phyloP scores from a whole-genome alignment of 37 sponge, comb jelly and placozoan species.

The Hormiphora californensis region DNA sequence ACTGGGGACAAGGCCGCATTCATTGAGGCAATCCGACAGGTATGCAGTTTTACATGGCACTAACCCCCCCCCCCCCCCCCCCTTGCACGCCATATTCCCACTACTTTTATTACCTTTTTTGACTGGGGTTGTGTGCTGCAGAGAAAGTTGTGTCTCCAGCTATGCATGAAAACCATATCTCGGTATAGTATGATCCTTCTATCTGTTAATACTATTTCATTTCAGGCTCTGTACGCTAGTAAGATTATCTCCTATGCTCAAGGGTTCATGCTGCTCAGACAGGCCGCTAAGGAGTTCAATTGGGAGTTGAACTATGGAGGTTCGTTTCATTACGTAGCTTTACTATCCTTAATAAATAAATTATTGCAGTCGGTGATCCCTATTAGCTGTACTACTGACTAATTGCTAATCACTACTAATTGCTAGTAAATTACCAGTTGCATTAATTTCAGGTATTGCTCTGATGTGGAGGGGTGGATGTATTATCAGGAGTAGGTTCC shows the following conservation, averaged over 20 bases:
- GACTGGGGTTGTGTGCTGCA: constrained; percentile 98
- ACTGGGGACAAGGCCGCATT: constrained; percentile 70
- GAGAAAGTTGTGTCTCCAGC: too few species aligned
- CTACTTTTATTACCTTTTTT: constrained; percentile 90
- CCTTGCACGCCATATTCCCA: constrained; percentile 72
- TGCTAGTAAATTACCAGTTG: not conserved
- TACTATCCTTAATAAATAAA: not conserved
- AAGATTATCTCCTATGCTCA: constrained; percentile 98
- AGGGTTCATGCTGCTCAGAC: constrained; percentile 93
- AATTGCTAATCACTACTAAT: not conserved
- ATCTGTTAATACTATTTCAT: too few species aligned
- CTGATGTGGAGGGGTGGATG: constrained; percentile 99
- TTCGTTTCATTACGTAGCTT: not conserved
- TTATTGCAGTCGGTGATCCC: not conserved
- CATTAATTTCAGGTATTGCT: constrained; percentile 66
- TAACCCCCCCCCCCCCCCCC: not conserved
- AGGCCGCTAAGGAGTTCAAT: constrained; percentile 75
- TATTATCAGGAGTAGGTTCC: constrained; percentile 90
- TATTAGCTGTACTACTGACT: not conserved
- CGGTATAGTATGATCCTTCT: too few species aligned
- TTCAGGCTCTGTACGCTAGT: constrained; percentile 89
- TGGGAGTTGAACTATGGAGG: constrained; percentile 94
- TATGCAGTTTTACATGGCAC: not conserved
- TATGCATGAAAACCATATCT: too few species aligned
- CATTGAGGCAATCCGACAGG: constrained; percentile 74